Evolutionary conservation across 2,888 invertebrate genomes (phyloP), one percentile per base, ranked within the genome.

Genomic region (Hyalella azteca): DNA sequence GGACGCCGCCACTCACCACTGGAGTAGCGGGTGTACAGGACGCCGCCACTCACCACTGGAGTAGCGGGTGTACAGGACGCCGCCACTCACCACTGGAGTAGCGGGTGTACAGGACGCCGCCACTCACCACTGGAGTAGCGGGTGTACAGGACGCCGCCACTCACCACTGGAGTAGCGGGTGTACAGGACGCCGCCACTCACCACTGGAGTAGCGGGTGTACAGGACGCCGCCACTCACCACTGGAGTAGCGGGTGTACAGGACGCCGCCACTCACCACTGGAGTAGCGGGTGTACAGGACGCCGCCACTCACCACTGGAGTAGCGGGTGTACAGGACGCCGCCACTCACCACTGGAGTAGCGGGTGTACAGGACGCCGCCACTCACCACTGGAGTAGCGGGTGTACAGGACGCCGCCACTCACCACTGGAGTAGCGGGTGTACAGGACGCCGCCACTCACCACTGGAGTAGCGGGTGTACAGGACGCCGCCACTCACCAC

Each of bases 381-480:
- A 36, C 5, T 22, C 5, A 48, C 15, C 36, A 11, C 29, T 29
- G 40, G 39, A 76, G 29, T 59, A 78, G 13, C 7, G 11, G 11
- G 9, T 7, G 15, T 39, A 26, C 29, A 79, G 40, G 11, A 36
- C 40, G n/a, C n/a, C 54, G 32, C 19, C 40, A 60, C 88, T 88
- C 87, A 95, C 95, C 94, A 86, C 94, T 92, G 3, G 93, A 92
- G 89, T 97, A 97, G 86, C 97, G 91, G 87, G 94, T 92, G 88
- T 98, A 98, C 19, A 98, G 91, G 87, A 98, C 98, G 86, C 96
- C 97, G 89, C 98, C 98, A 0, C n/a, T n/a, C n/a, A n/a, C n/a
- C n/a, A n/a, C 85, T 98, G 95, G 79, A 97, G 91, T 59, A 96
- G 94, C 85, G 97, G 96, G 87, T 50, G 60, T 82, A 1, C 82